Evolutionary conservation across 1,140 invertebrate species (phyloP).

Genomic region (Nixonia krombeini): DNA sequence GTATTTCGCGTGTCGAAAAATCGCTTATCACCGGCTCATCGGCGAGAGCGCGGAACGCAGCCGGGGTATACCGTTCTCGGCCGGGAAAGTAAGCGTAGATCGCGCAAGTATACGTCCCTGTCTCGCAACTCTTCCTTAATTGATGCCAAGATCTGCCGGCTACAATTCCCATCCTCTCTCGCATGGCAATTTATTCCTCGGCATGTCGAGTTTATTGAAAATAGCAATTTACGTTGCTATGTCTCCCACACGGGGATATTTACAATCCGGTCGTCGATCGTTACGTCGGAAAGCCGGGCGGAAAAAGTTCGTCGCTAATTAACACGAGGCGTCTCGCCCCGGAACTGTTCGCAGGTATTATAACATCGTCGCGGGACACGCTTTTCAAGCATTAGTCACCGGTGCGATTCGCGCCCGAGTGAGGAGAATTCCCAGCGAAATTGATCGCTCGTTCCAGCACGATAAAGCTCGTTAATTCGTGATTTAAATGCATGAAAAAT

Average conservation of each 20-base stretch:
- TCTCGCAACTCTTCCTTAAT: slow-evolving; percentile 60
- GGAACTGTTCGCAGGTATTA: no score
- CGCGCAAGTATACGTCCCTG: slow-evolving; percentile 56
- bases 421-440: no score
- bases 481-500: no score
- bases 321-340: no score
- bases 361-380: no score
- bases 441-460: no score
- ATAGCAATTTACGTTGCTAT: background rate
- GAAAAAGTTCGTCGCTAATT: no score
- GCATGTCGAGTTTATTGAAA: background rate
- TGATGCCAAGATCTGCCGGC: slow-evolving; percentile 56
- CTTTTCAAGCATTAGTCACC: no score
- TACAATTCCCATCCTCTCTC: slow-evolving; percentile 31
- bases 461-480: no score
- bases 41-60: background rate
- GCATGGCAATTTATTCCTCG: slow-evolving; percentile 15
- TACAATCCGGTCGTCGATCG: background rate
- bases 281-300: no score
- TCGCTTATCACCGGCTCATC: background rate
- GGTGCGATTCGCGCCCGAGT: no score
- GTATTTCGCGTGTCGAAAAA: background rate
- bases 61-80: background rate
- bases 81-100: slow-evolving; percentile 52
- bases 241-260: background rate